Base-by-base conservation (phyloP, 2,797 vertebrate species). In the Takifugu ocellatus region DNA sequence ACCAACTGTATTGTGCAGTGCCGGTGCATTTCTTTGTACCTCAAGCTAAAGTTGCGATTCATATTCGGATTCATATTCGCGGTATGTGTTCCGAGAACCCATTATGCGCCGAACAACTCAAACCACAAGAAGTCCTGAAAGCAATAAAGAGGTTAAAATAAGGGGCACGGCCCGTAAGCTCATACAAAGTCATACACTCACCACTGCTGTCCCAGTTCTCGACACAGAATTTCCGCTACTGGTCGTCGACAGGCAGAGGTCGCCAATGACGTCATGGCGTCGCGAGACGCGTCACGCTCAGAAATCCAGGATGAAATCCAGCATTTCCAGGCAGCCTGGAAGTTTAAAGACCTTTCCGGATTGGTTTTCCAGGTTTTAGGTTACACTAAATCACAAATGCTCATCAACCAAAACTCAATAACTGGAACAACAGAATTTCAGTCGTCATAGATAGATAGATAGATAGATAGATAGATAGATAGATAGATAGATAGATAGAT, bases 151-250 rank as follows among this genome's bases (percentile, higher is more conserved):
- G 10, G 16, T 70, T 25, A 62, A 74, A 63, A 69, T 45, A 1
- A 59, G 33, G 59, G 56, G 53, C 31, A 55, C 62, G 88, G 85
- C 85, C 86, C 77, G 51, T 26, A 60, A 62, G 59, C 63, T 52
- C 6, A 51, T 7, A 73, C 25, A 78, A 54, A 86, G 60, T 49
- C 74, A 80, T 70, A 65, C 84, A 91, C 92, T 92, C 84, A 92
- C 91, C 91, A 81, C 78, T 70, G 87, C 89, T 89, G 84, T 89
- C 86, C 87, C 87, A 86, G 87, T 87, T 91, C 88, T 84, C 85
- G 56, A 78, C 65, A 61, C 90, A 87, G 86, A 89, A 91, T 88
- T 92, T 92, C 91, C 90, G 89, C 78, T 88, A 75, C 79, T 85
- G 70, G 65, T 79, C 36, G 58, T 59, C 66, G 67, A 73, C 54